A percentile compares a stretch with the other conserved stretches of the same genome.
Conservation (phyloP, 2,113 vertebrate species). For the Apodemus sylvaticus region DNA sequence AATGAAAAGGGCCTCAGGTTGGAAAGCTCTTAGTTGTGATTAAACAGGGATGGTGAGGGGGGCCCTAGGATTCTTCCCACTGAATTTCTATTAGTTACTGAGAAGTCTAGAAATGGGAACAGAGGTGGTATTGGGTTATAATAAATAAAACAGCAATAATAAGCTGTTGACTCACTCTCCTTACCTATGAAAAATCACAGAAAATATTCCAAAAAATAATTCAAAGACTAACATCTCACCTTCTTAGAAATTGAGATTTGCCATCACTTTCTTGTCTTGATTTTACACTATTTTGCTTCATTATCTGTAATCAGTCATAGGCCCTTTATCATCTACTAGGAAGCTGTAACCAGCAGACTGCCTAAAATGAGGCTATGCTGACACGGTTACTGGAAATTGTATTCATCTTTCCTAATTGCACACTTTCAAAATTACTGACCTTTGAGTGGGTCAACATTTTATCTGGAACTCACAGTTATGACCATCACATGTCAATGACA, state of each 20-base stretch:
- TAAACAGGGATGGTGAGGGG: background rate
- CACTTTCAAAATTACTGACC: background rate
- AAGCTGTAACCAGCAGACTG: background rate
- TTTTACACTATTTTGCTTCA: constrained; percentile 11
- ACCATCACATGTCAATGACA: background rate
- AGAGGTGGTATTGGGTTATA: background rate
- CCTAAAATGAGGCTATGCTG: background rate
- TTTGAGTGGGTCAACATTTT: background rate
- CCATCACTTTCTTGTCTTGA: background rate
- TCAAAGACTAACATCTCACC: background rate
- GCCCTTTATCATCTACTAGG: background rate
- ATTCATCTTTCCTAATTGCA: background rate
- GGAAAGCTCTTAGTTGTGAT: constrained; percentile 36
- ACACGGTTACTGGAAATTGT: background rate
- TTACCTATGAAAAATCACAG: constrained; percentile 29
- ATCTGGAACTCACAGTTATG: background rate
- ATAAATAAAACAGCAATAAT: background rate
- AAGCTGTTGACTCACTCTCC: background rate
- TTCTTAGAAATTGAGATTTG: constrained; percentile 17
- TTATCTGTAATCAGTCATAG: constrained; percentile 32
- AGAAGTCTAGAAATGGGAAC: background rate
- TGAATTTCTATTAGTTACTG: background rate
- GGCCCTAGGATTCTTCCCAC: background rate
- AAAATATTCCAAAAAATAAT: constrained; percentile 4
- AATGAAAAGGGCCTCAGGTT: constrained; percentile 43